Evolutionary conservation across 2,888 invertebrate species (phyloP), one percentile per base, ranked within the genome.

Genomic region (Diabrotica balteata): DNA sequence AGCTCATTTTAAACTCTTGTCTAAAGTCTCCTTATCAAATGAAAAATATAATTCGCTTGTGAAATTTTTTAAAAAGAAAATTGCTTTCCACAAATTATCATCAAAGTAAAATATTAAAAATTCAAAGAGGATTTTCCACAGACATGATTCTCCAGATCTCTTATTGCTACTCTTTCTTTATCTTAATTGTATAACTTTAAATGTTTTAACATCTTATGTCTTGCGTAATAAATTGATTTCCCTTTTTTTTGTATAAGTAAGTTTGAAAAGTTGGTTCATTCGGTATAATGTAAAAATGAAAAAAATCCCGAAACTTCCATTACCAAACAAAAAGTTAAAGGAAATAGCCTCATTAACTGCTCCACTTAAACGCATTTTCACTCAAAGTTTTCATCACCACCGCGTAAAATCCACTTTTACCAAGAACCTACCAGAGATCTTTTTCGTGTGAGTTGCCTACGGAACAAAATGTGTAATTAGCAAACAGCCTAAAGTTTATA

Each of bases 281-380:
- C 9, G 52, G 32, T 52, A 42, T 54, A 9, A 54, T 43, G 43
- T 43, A 11, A 54, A 10, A 54, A 42, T 54, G 54, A 22, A 54
- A 54, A 57, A 44, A 57, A 45, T 17, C 45, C 4, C 9, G 45
- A 57, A 57, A 57, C 55, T 57, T 45, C 9, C 17, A 57, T 55
- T 44, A 45, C 11, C 10, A 47, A 44, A 55, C 55, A 44, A 44
- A 55, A 55, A 44, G 44, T 55, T 55, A 7, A 44, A 55, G 44
- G 44, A 55, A 55, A 44, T 44, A 55, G 11, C 11, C 55, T 44
- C 11, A 55, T 55, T 55, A 44, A 55, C 55, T 55, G 55, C 11
- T 44, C 11, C 55, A 55, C 43, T 55, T 44, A 43, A 55, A 11
- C 44, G 44, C 55, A 55, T 44, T 55, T 55, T 32, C 44, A 44